Evolutionary conservation across 2,113 vertebrate species (phyloP).

Genomic region (Noturus placidus): DNA sequence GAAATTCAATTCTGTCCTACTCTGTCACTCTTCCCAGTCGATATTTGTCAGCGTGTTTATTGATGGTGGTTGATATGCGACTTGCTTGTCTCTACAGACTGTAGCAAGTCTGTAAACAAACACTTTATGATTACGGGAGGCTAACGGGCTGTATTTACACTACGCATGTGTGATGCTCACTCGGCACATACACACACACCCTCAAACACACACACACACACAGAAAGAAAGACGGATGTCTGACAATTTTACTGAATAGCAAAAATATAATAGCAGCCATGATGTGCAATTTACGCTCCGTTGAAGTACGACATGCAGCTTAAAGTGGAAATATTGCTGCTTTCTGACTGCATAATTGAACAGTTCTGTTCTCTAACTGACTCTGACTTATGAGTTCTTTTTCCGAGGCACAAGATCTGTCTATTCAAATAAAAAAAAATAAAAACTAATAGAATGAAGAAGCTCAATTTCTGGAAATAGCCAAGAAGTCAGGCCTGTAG

Average conservation of each 20-base stretch:
- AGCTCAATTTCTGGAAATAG: neutral
- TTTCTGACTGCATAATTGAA: constrained; percentile 16
- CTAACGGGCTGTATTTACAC: neutral
- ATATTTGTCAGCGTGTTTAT: constrained; percentile 26
- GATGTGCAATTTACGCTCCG: neutral
- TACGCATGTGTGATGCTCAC: neutral
- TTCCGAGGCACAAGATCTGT: neutral
- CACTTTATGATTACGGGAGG: neutral
- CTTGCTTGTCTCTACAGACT: neutral
- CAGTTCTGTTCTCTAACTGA: neutral
- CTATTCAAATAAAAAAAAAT: neutral
- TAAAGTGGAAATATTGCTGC: neutral
- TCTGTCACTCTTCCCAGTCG: neutral
- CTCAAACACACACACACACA: neutral
- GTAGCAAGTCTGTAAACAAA: constrained; percentile 11
- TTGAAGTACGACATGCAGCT: neutral
- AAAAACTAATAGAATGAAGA: neutral
- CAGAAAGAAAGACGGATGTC: neutral
- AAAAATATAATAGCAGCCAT: neutral
- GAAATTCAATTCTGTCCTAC: constrained; percentile 33
- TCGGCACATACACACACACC: neutral
- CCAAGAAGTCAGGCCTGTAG: neutral
- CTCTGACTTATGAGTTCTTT: neutral
- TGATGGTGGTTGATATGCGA: neutral
- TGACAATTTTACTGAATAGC: neutral